Evolutionary conservation across 2,113 vertebrate genomes (phyloP), one percentile per base, ranked within the genome.

Genomic region (Chelonoidis abingdonii): DNA sequence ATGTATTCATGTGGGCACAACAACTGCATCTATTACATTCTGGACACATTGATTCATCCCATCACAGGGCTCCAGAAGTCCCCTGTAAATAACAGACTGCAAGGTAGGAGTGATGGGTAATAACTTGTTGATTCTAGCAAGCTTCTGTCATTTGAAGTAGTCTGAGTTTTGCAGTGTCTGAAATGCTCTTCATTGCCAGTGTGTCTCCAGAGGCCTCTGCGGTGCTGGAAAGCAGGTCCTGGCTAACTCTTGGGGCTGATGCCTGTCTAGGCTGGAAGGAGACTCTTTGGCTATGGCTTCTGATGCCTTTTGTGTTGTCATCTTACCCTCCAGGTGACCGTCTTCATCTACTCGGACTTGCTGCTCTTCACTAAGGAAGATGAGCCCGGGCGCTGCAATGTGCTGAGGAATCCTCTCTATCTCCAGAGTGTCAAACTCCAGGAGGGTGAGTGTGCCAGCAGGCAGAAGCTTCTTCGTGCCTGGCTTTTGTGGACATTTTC

Each of bases 301-400:
- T 86, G 13, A 62, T 2, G 57, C 82, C 59, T 25, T 52, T 79
- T 93, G 25, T 90, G 38, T 95, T 97, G 79, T 80, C 92, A 6
- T 78, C 76, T 59, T 96, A 29, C 13, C 79, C 21, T 80, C 4
- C 97, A 99, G 99, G 99, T 99, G 65, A 99, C 99, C 0, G 98
- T 99, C 84, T 99, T 99, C 59, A 98, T 99, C 94, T 99, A 99
- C 96, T 99, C 98, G 0, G 99, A 99, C 96, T 95, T 99, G 97
- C 98, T 99, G 98, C 98, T 99, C 89, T 99, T 99, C 97, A 99
- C 99, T 22, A 99, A 99, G 97, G 99, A 99, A 94, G 99, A 99
- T 0, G 99, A 99, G 90, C 99, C 98, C 0, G 99, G 99, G 31
- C 98, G 98, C 92, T 99, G 99, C 97, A 99, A 99, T 0, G 99